These are phyloP conservation scores for Unio delphinus DNA, from an alignment of 2,888 invertebrate species.

Conservation along the genomic window DNA sequence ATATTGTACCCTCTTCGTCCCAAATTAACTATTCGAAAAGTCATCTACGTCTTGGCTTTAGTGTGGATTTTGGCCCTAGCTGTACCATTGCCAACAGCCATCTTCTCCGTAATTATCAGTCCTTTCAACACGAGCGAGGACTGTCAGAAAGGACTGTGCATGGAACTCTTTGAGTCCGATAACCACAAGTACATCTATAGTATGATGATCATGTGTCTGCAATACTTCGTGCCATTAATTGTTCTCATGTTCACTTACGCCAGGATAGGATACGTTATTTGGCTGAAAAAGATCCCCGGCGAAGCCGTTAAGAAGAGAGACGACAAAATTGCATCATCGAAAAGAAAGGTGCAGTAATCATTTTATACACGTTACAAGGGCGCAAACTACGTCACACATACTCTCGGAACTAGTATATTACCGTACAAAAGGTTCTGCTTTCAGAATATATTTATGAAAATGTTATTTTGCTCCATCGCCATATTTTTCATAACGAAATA, in stretches of 20 bases:
- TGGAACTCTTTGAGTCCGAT: slow-evolving; percentile 40
- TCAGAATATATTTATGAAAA: no score
- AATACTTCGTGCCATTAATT: slow-evolving; percentile 86
- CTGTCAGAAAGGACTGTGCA: slow-evolving; percentile 40
- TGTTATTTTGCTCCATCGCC: no score
- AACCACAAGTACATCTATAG: slow-evolving; percentile 77
- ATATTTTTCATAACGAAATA: no score
- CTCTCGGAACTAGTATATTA: no score
- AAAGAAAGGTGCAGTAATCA: slow-evolving; percentile 81
- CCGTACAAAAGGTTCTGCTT: no score
- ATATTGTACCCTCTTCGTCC: slow-evolving; percentile 91
- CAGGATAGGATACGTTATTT: slow-evolving; percentile 87
- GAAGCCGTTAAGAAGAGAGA: slow-evolving; percentile 89
- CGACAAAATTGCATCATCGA: slow-evolving; percentile 86
- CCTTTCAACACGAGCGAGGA: slow-evolving; percentile 29
- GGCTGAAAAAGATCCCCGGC: slow-evolving; percentile 89
- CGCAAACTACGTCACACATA: no score
- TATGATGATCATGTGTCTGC: slow-evolving; percentile 83
- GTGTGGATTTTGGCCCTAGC: slow-evolving; percentile 86
- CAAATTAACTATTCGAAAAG: slow-evolving; percentile 82
- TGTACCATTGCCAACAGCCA: slow-evolving; percentile 86
- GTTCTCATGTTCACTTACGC: slow-evolving; percentile 89
- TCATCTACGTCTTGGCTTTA: slow-evolving; percentile 79
- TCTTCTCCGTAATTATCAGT: slow-evolving; percentile 76
- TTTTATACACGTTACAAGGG: neutral